A percentile compares a stretch with the other conserved stretches of the same genome.
These are phyloP conservation scores for Cosmia trapezina DNA, from an alignment of 2,888 invertebrate genomes.

Conservation along the genomic window DNA sequence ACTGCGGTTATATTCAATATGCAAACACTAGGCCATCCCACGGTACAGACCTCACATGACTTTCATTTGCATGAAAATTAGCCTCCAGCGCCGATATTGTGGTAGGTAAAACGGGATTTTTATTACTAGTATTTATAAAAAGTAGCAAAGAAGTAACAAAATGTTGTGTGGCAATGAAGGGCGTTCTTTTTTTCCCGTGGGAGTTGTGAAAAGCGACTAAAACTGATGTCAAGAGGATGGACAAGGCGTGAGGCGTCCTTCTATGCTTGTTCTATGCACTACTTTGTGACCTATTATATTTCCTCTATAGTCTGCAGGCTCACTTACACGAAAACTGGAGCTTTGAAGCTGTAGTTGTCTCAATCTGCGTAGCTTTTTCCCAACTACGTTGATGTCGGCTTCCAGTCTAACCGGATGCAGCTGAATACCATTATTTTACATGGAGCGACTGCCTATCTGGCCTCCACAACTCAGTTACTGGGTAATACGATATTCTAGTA, in stretches of 20 bases:
- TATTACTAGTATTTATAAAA: slow-evolving; percentile 22
- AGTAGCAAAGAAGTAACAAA: slow-evolving; percentile 12
- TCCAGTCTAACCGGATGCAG: no score
- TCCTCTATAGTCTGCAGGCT: not conserved
- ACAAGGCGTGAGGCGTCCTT: not conserved
- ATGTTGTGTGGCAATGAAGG: not conserved
- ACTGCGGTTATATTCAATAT: slow-evolving; percentile 80
- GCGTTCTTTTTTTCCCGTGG: not conserved
- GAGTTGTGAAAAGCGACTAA: not conserved
- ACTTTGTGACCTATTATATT: not conserved
- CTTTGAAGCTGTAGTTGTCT: not conserved
- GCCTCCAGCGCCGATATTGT: slow-evolving; percentile 39
- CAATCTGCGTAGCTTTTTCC: no score
- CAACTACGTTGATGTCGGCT: no score
- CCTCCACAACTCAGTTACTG: no score
- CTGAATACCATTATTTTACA: no score
- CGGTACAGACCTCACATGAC: slow-evolving; percentile 67
- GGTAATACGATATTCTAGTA: no score
- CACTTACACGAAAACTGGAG: not conserved
- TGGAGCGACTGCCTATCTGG: no score
- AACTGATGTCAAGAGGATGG: not conserved
- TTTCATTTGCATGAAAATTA: slow-evolving; percentile 82
- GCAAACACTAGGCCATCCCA: slow-evolving; percentile 74
- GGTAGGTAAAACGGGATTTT: slow-evolving; percentile 19
- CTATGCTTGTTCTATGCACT: not conserved